These are phyloP conservation scores for Leptinotarsa rubiginosa DNA, from an alignment of 2,888 invertebrate genomes.

Conservation along the genomic window DNA sequence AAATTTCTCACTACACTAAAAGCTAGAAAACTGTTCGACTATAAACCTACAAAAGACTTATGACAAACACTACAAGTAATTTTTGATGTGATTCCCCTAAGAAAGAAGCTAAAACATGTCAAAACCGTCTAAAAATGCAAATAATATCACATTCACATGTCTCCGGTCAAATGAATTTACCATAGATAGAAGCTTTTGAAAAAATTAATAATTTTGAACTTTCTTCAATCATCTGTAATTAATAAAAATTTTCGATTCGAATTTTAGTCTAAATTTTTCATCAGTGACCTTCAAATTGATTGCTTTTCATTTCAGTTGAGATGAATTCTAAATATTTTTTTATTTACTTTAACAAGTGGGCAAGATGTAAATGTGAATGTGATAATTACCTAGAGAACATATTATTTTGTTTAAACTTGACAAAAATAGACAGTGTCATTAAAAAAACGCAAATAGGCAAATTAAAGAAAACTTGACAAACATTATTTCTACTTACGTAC, in stretches of 20 bases:
- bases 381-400: slow-evolving; percentile 18
- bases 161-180: not conserved
- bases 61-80: slow-evolving; percentile 51
- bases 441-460: slow-evolving; percentile 60
- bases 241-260: too few species aligned
- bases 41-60: slow-evolving; percentile 38
- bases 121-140: slow-evolving; percentile 30
- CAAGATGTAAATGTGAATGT: not conserved
- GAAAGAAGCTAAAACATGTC: slow-evolving; percentile 53
- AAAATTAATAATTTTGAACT: not conserved
- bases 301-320: not conserved
- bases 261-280: too few species aligned
- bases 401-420: slow-evolving; percentile 27
- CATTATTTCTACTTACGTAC: slow-evolving; percentile 59
- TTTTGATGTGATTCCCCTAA: slow-evolving; percentile 43
- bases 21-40: slow-evolving; percentile 37
- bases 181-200: not conserved
- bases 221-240: not conserved
- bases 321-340: too few species aligned
- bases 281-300: too few species aligned
- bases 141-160: slow-evolving; percentile 21
- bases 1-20: slow-evolving; percentile 45
- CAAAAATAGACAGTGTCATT: slow-evolving; percentile 42
- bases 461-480: slow-evolving; percentile 53
- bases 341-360: not conserved